Conservation (phyloP, 2,113 vertebrate genomes). For the Sinocyclocheilus anshuiensis region DNA sequence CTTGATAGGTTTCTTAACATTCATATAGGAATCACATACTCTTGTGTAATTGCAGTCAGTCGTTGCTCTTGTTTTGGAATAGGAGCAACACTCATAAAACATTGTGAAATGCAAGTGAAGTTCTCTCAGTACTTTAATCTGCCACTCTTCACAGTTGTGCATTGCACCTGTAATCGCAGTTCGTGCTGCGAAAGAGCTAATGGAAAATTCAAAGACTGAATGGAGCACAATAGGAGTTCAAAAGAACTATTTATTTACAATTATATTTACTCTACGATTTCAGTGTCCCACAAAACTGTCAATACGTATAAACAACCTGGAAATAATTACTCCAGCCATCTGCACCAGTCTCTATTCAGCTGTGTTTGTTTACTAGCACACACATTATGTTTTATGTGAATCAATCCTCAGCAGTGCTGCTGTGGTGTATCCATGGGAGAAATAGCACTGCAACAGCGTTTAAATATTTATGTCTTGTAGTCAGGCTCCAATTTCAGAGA, state of each 20-base stretch:
- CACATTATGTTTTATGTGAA: slow-evolving; percentile 1
- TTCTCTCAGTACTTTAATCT: neutral
- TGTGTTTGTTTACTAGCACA: neutral
- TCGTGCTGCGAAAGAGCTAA: neutral
- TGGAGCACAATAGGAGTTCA: neutral
- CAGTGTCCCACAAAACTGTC: neutral
- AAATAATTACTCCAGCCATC: neutral
- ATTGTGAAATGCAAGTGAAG: neutral
- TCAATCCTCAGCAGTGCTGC: slow-evolving; percentile 7
- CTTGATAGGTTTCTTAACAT: neutral
- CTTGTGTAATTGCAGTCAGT: neutral
- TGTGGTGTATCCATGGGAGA: slow-evolving; percentile 1
- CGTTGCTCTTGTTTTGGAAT: neutral
- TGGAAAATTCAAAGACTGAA: neutral
- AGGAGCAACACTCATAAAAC: neutral
- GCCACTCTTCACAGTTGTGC: neutral
- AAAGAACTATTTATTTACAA: neutral
- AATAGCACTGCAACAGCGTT: neutral
- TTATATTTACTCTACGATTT: neutral
- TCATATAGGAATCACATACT: neutral
- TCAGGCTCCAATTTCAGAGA: neutral
- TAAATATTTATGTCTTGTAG: slow-evolving; percentile 22
- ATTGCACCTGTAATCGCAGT: neutral
- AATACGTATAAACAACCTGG: neutral
- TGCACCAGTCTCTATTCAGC: neutral